These are phyloP conservation scores for Patella ulyssiponensis DNA, from an alignment of 2,888 invertebrate genomes.

Conservation along the genomic window DNA sequence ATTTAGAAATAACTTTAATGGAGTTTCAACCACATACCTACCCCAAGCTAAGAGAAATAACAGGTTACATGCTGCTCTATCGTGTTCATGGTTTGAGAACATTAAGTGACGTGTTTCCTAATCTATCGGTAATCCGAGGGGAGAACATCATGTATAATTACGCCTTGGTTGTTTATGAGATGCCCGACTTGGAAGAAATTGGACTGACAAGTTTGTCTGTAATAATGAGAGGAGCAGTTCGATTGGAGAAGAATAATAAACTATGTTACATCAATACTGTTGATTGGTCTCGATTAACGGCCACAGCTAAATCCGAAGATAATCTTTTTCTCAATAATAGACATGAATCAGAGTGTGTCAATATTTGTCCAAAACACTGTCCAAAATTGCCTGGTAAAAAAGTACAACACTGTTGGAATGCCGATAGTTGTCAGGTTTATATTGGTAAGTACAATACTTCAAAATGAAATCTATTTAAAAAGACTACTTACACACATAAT, in stretches of 20 bases:
- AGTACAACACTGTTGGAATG: constrained; percentile 65
- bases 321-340: constrained; percentile 78
- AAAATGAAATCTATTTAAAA: too few species aligned
- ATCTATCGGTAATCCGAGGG: constrained; percentile 92
- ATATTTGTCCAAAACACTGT: constrained; percentile 49
- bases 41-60: constrained; percentile 90
- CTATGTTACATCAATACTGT: constrained; percentile 92
- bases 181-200: constrained; percentile 80
- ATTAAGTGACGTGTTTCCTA: constrained; percentile 91
- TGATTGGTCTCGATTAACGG: constrained; percentile 88
- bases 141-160: constrained; percentile 86
- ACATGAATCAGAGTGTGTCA: constrained; percentile 51
- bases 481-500: neutral
- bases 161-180: constrained; percentile 90
- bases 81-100: constrained; percentile 84
- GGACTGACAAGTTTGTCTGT: constrained; percentile 76
- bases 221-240: constrained; percentile 87
- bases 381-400: constrained; percentile 28
- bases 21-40: constrained; percentile 83
- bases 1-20: constrained; percentile 87
- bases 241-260: constrained; percentile 90
- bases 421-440: constrained; percentile 65
- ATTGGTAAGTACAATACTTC: constrained; percentile 49
- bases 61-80: constrained; percentile 89
- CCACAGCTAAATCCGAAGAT: constrained; percentile 73